Evolutionary conservation across 2,113 vertebrate species (phyloP), one percentile per base, ranked within the genome.

Genomic region (Serilophus lunatus): DNA sequence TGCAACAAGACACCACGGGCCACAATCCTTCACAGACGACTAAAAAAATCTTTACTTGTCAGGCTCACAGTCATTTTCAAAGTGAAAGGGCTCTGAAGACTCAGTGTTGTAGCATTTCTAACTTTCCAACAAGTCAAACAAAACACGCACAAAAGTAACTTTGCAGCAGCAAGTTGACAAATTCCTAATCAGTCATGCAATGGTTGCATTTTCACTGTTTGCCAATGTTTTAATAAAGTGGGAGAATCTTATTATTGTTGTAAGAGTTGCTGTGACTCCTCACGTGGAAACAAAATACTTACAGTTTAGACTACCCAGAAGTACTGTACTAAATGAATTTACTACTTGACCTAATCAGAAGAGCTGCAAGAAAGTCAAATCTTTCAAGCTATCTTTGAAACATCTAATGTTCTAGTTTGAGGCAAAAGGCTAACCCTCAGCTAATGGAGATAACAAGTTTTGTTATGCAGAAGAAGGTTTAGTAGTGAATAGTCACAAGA

Each of bases 1-100:
- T 7, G 17, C 36, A 78, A 60, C 1, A 87, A 28, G 38, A 82
- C 13, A 63, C 59, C 23, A 25, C 1, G 4, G 33, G 24, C 23
- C 47, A 28, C 42, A 45, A 56, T 49, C 38, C 51, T 72, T 10
- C 51, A 25, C 0, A 0, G 16, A 16, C 53, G 71, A 13, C 19
- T 44, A 26, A 40, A 53, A 83, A 76, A 51, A 28, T 11, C 31
- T 11, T 24, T 18, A 19, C 6, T 63, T 3, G 0, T 18, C 70
- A 75, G n/a, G 26, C 23, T 56, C 49, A 76, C 18, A 33, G 45
- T 35, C 12, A 8, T 84, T 78, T 59, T 53, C 38, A 42, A 47
- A 38, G 31, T 45, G 53, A 53, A 71, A 90, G 33, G 31, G 7
- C 61, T 40, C 29, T 54, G 8, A 63, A 76, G 53, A 51, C 13